Base-by-base conservation (phyloP, 2,797 vertebrate species). In the Epinephelus coioides region DNA sequence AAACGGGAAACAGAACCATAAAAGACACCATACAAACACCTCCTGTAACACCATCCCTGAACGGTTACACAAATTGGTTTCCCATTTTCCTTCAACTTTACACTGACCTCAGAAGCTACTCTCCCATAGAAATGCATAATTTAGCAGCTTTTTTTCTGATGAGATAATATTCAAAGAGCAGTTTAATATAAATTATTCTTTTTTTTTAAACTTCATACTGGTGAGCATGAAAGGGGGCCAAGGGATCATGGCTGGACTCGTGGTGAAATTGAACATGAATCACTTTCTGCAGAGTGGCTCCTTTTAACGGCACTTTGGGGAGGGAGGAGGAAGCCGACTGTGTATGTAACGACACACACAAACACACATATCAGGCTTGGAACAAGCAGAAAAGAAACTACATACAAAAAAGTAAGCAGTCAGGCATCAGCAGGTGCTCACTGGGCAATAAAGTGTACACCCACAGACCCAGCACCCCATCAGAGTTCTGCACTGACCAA, bases 211-310 rank as follows among this genome's bases (percentile, higher is more conserved):
- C 25, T 78, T 69, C 60, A 51, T 76, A 55, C 61, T 57, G 46
- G 23, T 71, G 67, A 82, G 67, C 38, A 63, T 79, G 64, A 86
- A 78, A 82, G 64, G 47, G 59, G 67, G 69, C 76, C 64, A 47
- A 56, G 53, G 74, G 69, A 83, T 81, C 61, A 75, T 68, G 69
- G 55, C 79, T 83, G 80, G 75, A 81, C 86, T 84, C 54, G 86
- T 69, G 57, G 88, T 86, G 84, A 92, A 93, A 93, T 80, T 86
- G 89, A 92, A 92, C 86, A 90, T 91, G 90, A 93, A 89, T 92
- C 82, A 84, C 86, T 79, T 82, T 91, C 81, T 84, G 87, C 84
- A 55, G 66, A 83, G 78, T 82, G 77, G 66, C 73, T 74, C 72
- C 27, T 83, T 89, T 92, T 86, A 89, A 90, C 72, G 21, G 74